Evolutionary conservation across 1,140 invertebrate genomes (phyloP), one percentile per base, ranked within the genome.

Genomic region (Drosophila bocqueti): DNA sequence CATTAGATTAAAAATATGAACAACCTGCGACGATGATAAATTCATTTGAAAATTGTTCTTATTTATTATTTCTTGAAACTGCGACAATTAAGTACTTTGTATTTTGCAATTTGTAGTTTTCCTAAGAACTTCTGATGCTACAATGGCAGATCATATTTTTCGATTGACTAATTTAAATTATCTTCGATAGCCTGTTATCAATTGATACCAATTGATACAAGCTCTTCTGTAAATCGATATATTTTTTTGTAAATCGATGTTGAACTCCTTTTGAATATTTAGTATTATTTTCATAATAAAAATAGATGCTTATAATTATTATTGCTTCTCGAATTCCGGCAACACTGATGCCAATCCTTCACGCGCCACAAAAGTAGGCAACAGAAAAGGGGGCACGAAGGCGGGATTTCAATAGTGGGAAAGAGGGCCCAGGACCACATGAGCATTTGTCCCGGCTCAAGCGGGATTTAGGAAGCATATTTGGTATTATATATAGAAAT

Each of bases 281-380:
- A 5, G 4, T 21, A 11, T 9, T n/a, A 4, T 50, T 11, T 18
- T 10, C 2, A 31, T 10, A 29, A 18, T 3, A 11, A 50, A 29
- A 15, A 15, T 10, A 43, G 42, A 24, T 6, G 10, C 10, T 34
- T 15, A 13, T n/a, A 64, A 31, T 43, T 36, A 34, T 15, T 16
- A 18, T 36, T 49, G 2, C 31, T 31, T 29, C 2, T 62, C 4
- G 15, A 34, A 67, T 40, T 31, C 10, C 63, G 31, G 3, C 67
- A 69, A 4, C 67, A 68, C 67, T 68, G 49, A 31, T 71, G 40
- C 15, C 45, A 68, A 55, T 71, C 36, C 15, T 40, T 73, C 55
- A 78, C 66, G 66, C 75, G 67, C 66, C 65, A 24, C 40, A 76
- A 71, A 71, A 64, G 59, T 72, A 79, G 75, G 65, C 76, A 79